Base-by-base conservation (phyloP, 2,797 vertebrate genomes). In the Phaenicophaeus curvirostris region DNA sequence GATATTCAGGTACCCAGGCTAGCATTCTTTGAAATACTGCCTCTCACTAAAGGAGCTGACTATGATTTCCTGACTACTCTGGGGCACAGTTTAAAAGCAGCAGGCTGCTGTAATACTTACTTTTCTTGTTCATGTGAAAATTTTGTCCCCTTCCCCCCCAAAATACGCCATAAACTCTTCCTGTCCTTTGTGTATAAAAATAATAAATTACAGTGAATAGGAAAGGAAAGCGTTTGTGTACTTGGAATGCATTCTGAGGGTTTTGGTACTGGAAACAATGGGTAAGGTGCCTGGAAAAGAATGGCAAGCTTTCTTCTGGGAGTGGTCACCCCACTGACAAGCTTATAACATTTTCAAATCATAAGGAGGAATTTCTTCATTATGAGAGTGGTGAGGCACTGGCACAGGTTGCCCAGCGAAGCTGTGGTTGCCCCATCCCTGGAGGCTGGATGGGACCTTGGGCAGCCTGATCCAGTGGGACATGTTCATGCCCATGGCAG, bases 201-300 rank as follows among this genome's bases (percentile, higher is more conserved):
- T 23, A 55, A 28, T 11, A 9, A 21, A 31, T 31, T 66, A 23
- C 44, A 48, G 30, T 33, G 33, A 63, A 21, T 21, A 33, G 57
- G 63, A 46, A 79, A 68, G 48, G 35, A 55, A 78, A 58, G 24
- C 13, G 12, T 39, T 63, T 65, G n/a, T 27, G 6, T 55, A 13
- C 8, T 23, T 80, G 0, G 1, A 33, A 33, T 33, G 15, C 11
- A 15, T 62, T 62, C 8, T 17, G 15, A 55, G n/a, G 11, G 9
- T 61, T 66, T 61, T 65, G 46, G 24, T 54, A 33, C 39, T 54
- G 53, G 69, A 76, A 72, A 27, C 20, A 28, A 71, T 3, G 16
- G 33, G 13, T 69, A 37, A 59, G 33, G 27, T 19, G 58, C 20
- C 30, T 67, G 48, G 44, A 48, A 55, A 33, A 74, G 21, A 50